These are phyloP conservation scores for Xestobium rufovillosum DNA, from an alignment of 2,888 invertebrate genomes.

Conservation along the genomic window DNA sequence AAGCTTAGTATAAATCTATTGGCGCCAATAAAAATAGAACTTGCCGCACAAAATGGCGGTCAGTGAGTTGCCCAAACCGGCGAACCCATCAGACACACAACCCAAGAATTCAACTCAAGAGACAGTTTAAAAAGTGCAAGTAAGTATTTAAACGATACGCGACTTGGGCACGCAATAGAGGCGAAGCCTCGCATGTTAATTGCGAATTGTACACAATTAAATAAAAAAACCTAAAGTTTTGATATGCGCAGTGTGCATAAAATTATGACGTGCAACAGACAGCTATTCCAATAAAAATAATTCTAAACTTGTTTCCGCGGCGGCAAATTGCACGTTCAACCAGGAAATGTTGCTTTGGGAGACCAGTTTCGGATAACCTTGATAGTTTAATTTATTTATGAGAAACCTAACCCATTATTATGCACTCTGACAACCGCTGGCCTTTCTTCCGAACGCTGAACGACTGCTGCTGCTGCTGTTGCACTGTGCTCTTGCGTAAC, in stretches of 20 bases:
- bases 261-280: not conserved
- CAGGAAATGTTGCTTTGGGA: slow-evolving; percentile 32
- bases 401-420: slow-evolving; percentile 40
- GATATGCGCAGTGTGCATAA: not conserved
- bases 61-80: too few relatives aligned
- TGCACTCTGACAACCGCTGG: slow-evolving; percentile 34
- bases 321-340: slow-evolving; percentile 25
- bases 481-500: slow-evolving; percentile 17
- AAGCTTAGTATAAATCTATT: too few relatives aligned
- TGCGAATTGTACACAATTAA: too few relatives aligned
- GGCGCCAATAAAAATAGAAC: too few relatives aligned
- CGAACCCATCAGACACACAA: too few relatives aligned
- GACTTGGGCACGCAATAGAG: too few relatives aligned
- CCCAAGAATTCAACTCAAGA: too few relatives aligned
- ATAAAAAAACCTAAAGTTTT: not conserved
- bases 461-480: slow-evolving; percentile 3
- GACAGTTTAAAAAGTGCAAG: too few relatives aligned
- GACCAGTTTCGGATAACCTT: slow-evolving; percentile 40
- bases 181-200: slow-evolving; percentile 1
- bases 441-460: slow-evolving; percentile 27
- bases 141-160: too few relatives aligned
- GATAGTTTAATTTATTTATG: slow-evolving; percentile 40
- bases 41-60: too few relatives aligned
- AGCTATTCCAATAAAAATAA: too few relatives aligned
- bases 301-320: slow-evolving; percentile 23